These are phyloP conservation scores for Coelinius sp. DNA, from an alignment of 2,888 invertebrate species.

Conservation along the genomic window DNA sequence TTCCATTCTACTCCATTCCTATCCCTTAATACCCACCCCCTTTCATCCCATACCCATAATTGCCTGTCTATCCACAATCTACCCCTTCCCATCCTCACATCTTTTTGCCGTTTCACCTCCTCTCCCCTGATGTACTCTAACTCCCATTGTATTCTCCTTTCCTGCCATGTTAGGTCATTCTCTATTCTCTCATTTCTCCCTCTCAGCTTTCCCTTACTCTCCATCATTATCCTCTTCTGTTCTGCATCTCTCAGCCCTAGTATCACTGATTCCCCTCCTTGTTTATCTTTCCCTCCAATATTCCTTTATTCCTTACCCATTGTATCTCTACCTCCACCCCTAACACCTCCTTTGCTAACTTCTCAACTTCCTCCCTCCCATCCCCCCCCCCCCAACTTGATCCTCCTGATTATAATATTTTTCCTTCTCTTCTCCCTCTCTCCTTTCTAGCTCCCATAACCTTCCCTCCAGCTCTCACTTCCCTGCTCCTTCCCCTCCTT, in stretches of 20 bases:
- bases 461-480: neutral
- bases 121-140: neutral
- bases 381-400: neutral
- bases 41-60: conserved; percentile 4
- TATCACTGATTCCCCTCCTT: neutral
- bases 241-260: neutral
- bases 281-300: neutral
- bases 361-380: neutral
- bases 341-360: neutral
- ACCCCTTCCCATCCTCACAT: neutral
- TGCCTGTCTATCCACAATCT: neutral
- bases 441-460: neutral
- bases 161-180: conserved; percentile 9
- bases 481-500: neutral
- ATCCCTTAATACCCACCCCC: neutral
- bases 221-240: conserved; percentile 1
- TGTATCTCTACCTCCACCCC: neutral
- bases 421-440: neutral
- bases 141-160: conserved; percentile 8
- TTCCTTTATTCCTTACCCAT: neutral
- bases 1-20: conserved; percentile 14
- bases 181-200: conserved; percentile 20
- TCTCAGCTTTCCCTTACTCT: neutral
- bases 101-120: neutral
- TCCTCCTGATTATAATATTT: neutral